Conservation (phyloP, 2,797 vertebrate species). For the Trachurus trachurus region DNA sequence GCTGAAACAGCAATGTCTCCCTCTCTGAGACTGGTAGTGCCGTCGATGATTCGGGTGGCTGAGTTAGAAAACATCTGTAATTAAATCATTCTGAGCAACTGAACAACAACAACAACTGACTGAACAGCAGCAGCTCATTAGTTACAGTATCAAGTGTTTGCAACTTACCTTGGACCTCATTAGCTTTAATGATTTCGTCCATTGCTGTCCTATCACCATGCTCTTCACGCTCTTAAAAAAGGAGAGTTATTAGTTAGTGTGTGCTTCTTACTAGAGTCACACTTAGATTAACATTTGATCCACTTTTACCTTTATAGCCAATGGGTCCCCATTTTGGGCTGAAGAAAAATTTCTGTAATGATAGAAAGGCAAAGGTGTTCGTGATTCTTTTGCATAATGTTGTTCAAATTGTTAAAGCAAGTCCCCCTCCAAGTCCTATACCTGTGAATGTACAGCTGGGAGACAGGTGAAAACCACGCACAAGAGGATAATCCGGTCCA, state of each 20-base stretch:
- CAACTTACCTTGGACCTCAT: conserved; percentile 79
- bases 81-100: not conserved
- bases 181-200: conserved; percentile 85
- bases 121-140: not conserved
- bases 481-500: conserved; percentile 78
- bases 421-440: conserved; percentile 32
- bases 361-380: conserved; percentile 16
- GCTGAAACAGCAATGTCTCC: conserved; percentile 89
- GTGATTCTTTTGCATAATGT: not conserved
- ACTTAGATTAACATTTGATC: not conserved
- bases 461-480: conserved; percentile 67
- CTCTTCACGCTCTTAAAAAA: conserved; percentile 63
- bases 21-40: conserved; percentile 82
- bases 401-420: conserved; percentile 6
- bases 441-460: conserved; percentile 73
- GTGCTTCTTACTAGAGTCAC: not conserved
- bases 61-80: conserved; percentile 23
- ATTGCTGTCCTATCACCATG: conserved; percentile 74
- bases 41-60: conserved; percentile 76
- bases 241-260: conserved; percentile 19
- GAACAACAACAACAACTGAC: not conserved
- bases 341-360: conserved; percentile 69
- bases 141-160: not conserved
- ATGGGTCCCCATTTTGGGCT: conserved; percentile 70
- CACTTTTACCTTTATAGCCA: conserved; percentile 71